Conservation (phyloP, 2,888 invertebrate genomes). For the Emmelina monodactyla region DNA sequence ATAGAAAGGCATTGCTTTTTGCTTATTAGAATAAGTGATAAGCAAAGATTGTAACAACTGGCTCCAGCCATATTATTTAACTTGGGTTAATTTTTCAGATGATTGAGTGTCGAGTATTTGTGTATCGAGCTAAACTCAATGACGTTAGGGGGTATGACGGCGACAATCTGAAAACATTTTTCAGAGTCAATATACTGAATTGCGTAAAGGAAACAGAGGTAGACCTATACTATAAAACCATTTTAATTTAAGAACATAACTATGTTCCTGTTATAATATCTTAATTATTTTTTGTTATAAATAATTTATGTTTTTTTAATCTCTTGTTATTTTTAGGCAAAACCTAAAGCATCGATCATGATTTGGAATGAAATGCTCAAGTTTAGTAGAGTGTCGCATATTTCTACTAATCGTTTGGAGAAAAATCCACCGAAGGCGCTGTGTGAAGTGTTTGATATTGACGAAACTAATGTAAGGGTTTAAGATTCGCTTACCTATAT, state of each 20-base stretch:
- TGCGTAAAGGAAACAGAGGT: slow-evolving; percentile 33
- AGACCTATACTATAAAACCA: too few species aligned
- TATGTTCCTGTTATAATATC: too few species aligned
- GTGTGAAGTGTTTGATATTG: slow-evolving; percentile 44
- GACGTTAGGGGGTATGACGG: slow-evolving; percentile 40
- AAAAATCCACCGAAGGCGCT: slow-evolving; percentile 39
- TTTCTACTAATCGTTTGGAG: slow-evolving; percentile 25
- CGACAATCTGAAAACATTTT: slow-evolving; percentile 32
- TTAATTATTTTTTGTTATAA: too few species aligned
- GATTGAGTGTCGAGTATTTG: slow-evolving; percentile 69
- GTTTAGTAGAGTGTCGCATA: slow-evolving; percentile 25
- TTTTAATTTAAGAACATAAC: too few species aligned
- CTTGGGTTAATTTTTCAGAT: slow-evolving; percentile 32
- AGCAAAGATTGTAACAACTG: too few species aligned
- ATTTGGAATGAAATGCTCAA: slow-evolving; percentile 42
- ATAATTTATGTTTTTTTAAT: too few species aligned
- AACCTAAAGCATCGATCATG: slow-evolving; percentile 23
- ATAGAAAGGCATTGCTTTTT: too few species aligned
- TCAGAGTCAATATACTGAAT: slow-evolving; percentile 31
- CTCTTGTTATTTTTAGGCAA: slow-evolving; percentile 20
- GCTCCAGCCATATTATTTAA: background rate
- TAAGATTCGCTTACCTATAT: too few species aligned
- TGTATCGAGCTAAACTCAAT: slow-evolving; percentile 73
- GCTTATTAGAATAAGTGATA: too few species aligned
- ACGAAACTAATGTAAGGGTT: too few species aligned